These are phyloP conservation scores for Helicolenus hilgendorfi DNA, from an alignment of 2,797 vertebrate species.

Conservation along the genomic window DNA sequence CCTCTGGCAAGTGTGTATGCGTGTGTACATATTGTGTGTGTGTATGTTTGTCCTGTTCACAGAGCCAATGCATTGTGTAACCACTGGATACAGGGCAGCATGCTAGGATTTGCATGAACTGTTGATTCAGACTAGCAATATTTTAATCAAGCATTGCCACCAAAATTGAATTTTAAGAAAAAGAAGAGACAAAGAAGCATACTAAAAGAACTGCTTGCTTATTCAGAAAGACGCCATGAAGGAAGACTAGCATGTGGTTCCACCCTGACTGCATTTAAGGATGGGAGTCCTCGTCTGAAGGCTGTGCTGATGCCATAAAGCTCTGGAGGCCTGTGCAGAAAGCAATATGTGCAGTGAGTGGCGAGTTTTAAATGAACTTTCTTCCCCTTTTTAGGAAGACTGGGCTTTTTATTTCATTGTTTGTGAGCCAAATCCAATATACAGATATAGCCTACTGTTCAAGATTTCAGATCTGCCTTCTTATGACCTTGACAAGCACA, in stretches of 20 bases:
- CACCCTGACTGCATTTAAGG: constrained; percentile 70
- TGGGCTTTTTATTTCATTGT: constrained; percentile 88
- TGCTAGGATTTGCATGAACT: constrained; percentile 91
- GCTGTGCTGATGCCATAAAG: constrained; percentile 77
- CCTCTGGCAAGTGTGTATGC: constrained; percentile 75
- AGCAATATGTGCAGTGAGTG: constrained; percentile 92
- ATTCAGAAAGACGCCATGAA: constrained; percentile 74
- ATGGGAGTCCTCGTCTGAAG: constrained; percentile 65
- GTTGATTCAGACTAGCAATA: constrained; percentile 94
- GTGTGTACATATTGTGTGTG: constrained; percentile 34
- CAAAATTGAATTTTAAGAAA: constrained; percentile 85
- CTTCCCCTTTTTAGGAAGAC: constrained; percentile 86
- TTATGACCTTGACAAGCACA: constrained; percentile 94
- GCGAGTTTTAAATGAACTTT: constrained; percentile 86
- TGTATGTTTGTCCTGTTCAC: constrained; percentile 86
- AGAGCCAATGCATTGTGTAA: constrained; percentile 89
- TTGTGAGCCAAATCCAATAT: constrained; percentile 92
- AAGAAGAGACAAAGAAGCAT: constrained; percentile 74
- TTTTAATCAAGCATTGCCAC: constrained; percentile 90
- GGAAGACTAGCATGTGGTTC: constrained; percentile 78
- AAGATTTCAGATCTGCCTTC: constrained; percentile 93
- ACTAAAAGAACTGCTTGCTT: constrained; percentile 83
- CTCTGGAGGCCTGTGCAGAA: constrained; percentile 85
- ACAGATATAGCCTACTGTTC: constrained; percentile 89
- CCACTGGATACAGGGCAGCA: constrained; percentile 90